phyloP scores from a whole-genome alignment of 1,140 invertebrate species.

The Leptestheria dahalacensis region DNA sequence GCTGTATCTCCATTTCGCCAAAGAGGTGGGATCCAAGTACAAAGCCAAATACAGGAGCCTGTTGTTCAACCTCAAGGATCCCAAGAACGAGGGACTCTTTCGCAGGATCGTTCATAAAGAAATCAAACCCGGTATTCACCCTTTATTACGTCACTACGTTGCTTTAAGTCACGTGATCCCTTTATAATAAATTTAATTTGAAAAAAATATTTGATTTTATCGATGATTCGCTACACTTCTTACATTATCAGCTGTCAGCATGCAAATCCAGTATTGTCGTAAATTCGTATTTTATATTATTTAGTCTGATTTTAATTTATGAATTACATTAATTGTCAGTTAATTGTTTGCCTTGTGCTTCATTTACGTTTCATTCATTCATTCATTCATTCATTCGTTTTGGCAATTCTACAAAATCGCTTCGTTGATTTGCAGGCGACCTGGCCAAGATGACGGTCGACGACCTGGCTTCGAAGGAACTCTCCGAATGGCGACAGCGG shows the following conservation, averaged over 20 bases:
- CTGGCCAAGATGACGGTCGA: constrained; percentile 78
- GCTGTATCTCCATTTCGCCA: constrained; percentile 55
- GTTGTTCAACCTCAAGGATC: constrained; percentile 85
- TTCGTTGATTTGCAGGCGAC: constrained; percentile 28
- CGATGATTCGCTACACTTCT: too few relatives aligned
- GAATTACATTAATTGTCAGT: too few relatives aligned
- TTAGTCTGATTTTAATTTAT: too few relatives aligned
- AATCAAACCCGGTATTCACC: constrained; percentile 47
- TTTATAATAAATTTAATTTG: too few relatives aligned
- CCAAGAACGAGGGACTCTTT: constrained; percentile 82
- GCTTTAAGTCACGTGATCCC: too few relatives aligned
- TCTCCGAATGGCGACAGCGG: constrained; percentile 83
- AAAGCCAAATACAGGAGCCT: constrained; percentile 81
- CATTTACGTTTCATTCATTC: too few relatives aligned
- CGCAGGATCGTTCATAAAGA: constrained; percentile 47
- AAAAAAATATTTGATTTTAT: too few relatives aligned
- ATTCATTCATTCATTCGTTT: neutral
- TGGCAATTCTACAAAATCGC: neutral
- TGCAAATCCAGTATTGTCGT: too few relatives aligned
- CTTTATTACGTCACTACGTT: too few relatives aligned
- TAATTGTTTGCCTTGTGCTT: too few relatives aligned
- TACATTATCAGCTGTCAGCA: too few relatives aligned
- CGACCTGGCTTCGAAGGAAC: constrained; percentile 80
- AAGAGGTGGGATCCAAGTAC: constrained; percentile 72
- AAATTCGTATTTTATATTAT: too few relatives aligned